Evolutionary conservation across 2,113 vertebrate species (phyloP), one percentile per base, ranked within the genome.

Genomic region (Paralichthys olivaceus): DNA sequence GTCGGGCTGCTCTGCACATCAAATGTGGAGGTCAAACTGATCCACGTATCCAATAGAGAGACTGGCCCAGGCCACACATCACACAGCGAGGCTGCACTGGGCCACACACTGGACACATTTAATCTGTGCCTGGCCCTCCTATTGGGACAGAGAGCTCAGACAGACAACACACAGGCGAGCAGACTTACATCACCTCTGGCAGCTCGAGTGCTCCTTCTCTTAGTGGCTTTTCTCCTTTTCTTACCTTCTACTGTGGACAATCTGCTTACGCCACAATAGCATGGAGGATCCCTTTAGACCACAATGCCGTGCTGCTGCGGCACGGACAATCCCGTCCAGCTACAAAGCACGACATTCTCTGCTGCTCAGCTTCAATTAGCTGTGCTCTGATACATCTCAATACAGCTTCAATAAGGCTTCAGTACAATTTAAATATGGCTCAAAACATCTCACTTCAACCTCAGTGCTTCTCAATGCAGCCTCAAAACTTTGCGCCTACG

Each of bases 361-460:
- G 85, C 83, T 85, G 87, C 90, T 93, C 92, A 93, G 84, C 88
- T 92, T 90, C 86, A 89, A 93, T 93, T 93, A 93, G 89, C 88
- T 93, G 90, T 92, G 92, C 90, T 93, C 90, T 92, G 88, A 87
- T 92, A 92, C 89, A 90, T 92, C 89, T 93, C 89, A 93, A 93
- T 91, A 78, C 89, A 80, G 69, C 84, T 67, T 68, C 81, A 80
- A 71, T 76, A 45, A 74, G 32, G 75, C 84, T 80, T 82, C 85
- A 69, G 80, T 74, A 69, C 78, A 78, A 90, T 93, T 91, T 90
- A 87, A 91, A 92, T 88, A 87, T 89, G 84, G 74, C 92, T 93
- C 88, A 92, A 90, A 93, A 93, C 89, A 93, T 91, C 81, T 92
- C 90, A 92, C 77, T 93, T 92, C 90, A 91, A 84, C 81, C 76